phyloP scores from a whole-genome alignment of 2,113 vertebrate genomes.

The Enhydra lutris region DNA sequence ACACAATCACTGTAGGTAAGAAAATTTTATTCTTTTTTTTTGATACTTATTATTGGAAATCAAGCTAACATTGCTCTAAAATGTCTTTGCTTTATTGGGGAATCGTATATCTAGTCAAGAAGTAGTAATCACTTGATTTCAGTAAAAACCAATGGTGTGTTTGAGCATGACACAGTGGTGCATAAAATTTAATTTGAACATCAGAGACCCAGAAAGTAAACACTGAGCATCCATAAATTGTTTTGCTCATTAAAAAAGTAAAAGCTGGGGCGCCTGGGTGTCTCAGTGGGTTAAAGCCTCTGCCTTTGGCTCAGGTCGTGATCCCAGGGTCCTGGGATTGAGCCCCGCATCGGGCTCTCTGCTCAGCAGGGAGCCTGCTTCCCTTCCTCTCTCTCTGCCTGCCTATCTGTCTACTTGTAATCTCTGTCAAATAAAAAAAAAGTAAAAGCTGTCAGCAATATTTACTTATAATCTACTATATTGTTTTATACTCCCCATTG shows the following conservation, averaged over 20 bases:
- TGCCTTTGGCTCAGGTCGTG: no score
- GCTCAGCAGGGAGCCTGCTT: no score
- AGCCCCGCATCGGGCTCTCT: no score
- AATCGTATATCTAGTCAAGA: not conserved
- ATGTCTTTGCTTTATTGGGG: not conserved
- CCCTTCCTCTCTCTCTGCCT: no score
- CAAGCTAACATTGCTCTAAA: not conserved
- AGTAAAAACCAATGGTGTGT: not conserved
- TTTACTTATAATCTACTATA: not conserved
- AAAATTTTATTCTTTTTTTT: not conserved
- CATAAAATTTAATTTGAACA: conserved; percentile 15
- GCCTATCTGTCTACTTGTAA: no score
- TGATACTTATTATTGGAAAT: not conserved
- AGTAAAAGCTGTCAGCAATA: not conserved
- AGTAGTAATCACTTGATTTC: conserved; percentile 12
- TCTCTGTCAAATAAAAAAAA: not conserved
- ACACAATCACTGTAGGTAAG: not conserved
- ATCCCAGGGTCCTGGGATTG: no score
- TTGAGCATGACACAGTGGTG: not conserved
- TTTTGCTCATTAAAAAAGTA: not conserved
- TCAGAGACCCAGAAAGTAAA: not conserved
- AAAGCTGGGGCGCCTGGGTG: not conserved
- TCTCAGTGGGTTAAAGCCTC: no score
- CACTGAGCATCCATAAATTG: not conserved
- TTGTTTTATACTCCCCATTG: not conserved